Evolutionary conservation across 1,140 invertebrate genomes (phyloP), one percentile per base, ranked within the genome.

Genomic region (Ceratoteleas bidentatus): DNA sequence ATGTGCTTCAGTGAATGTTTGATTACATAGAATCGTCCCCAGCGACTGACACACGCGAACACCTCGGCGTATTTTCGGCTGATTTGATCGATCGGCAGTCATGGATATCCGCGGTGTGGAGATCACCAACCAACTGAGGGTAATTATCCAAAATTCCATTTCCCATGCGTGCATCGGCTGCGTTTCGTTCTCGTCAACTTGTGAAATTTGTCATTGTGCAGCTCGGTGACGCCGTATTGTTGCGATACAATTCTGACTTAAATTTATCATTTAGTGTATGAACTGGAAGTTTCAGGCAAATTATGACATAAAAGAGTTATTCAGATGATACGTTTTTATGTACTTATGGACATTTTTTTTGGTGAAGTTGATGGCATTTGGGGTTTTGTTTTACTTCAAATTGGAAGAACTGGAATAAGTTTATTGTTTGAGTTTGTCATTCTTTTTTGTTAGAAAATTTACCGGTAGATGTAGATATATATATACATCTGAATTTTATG

Each of bases 21-120:
- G 47, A 40, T 24, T 16, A 4, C 45, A 60, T 66, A 56, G 50
- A 54, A 50, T 45, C 47, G 11, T 50, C 16, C 0, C 6, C 32
- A 43, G 54, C 1, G 54, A 38, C 13, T 54, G 15, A 68, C 24
- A 11, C 34, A 68, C 14, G 14, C 10, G 6, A 43, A 49, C 11
- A 13, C 6, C 3, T 49, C 13, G 6, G 6, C 47, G 13, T 13
- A 13, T 49, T 49, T 49, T 49, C 13, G 47, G 10, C 14, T 49
- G 47, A 13, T 49, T 49, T n/a, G 6, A 49, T 14, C 11, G 11
- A 49, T 13, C 6, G 6, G 11, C 13, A 49, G 10, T 49, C 47
- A 91, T 91, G 90, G 90, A 91, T 78, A 87, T 90, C 47, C 88
- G 90, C 49, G 90, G 90, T 8, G 86, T 91, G 32, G 89, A 91